Conservation (phyloP, 2,113 vertebrate species). For the Lagopus muta region DNA sequence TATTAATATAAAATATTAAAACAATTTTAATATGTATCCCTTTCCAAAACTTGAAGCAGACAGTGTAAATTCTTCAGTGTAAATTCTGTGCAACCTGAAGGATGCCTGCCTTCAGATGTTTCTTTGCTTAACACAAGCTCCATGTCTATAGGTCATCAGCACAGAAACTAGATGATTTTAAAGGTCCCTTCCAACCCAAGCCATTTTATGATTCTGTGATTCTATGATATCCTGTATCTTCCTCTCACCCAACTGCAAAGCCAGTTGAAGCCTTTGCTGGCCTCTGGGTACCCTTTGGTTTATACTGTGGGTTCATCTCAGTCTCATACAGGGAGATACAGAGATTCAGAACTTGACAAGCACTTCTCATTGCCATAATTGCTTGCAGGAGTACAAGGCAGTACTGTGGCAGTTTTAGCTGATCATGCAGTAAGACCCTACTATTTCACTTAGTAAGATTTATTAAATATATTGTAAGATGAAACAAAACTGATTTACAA, state of each 20-base stretch:
- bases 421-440: background rate
- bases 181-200: no score
- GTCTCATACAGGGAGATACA: background rate
- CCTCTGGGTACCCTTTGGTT: background rate
- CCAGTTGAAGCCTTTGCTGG: background rate
- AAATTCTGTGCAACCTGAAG: background rate
- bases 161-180: background rate
- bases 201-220: no score
- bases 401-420: background rate
- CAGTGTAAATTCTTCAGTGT: background rate
- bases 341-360: background rate
- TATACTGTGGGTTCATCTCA: background rate
- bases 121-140: background rate
- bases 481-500: background rate
- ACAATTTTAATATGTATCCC: background rate
- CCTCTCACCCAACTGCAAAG: background rate
- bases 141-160: rapidly evolving
- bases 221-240: background rate
- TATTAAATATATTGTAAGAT: background rate
- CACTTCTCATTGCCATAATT: background rate
- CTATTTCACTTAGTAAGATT: background rate
- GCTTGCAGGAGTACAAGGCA: background rate
- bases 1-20: background rate
- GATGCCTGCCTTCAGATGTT: background rate
- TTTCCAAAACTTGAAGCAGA: background rate